Evolutionary conservation across 1,140 invertebrate species (phyloP), one percentile per base, ranked within the genome.

Genomic region (Caenorhabditis remanei): DNA sequence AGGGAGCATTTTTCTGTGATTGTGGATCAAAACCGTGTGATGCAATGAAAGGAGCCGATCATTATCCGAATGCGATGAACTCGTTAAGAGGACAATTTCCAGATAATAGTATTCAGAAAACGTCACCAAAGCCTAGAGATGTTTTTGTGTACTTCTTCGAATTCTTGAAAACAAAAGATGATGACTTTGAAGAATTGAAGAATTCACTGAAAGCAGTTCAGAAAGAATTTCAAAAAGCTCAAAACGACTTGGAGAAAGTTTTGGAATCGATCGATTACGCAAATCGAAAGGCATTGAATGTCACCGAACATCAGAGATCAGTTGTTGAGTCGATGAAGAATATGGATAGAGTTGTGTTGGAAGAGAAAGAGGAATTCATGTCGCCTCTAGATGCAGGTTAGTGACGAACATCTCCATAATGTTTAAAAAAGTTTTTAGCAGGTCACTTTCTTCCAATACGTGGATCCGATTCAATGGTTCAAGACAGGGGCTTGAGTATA

Each of bases 1-100:
- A 96, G 93, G 98, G 97, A 4, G 98, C 98, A 89, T 99, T 99
- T 94, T 99, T 99, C 93, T 99, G 98, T 93, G 97, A 99, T 93
- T 99, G 98, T 93, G 98, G 98, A 5, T 97, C 97, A 1, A 58
- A 79, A 41, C 21, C 43, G 6, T 88, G 87, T 65, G 53, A 4
- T 19, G 32, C 9, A 98, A 98, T 93, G 96, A 97, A 88, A 97
- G 98, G 92, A 95, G 95, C 48, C 0, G n/a, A 46, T 21, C 65
- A 87, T 48, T 21, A 90, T 94, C 95, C 11, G 94, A 95, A 89
- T 93, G 92, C 19, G 50, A 53, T 55, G 16, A 87, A 85, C 53
- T 65, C 87, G 9, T 32, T 71, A 16, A 46, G 65, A 53, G 75
- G 84, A 53, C 63, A 79, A 13, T n/a, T 53, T 50, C 71, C 71